These are phyloP conservation scores for Drosophila equinoxialis DNA, from an alignment of 1,140 invertebrate species.

Conservation along the genomic window DNA sequence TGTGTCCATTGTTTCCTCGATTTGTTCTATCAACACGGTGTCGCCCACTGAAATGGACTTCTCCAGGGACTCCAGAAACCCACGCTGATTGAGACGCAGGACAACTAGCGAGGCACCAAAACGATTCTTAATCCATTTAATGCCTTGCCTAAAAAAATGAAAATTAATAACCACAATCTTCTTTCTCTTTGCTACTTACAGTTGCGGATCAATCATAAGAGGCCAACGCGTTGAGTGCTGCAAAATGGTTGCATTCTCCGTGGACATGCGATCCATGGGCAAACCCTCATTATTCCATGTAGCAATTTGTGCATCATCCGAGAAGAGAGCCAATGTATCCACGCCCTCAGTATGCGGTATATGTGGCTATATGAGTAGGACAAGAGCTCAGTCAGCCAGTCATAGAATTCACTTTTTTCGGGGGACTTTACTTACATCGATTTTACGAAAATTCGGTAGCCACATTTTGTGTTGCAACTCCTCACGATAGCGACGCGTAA, in stretches of 20 bases:
- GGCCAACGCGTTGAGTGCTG: constrained; percentile 96
- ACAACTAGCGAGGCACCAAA: constrained; percentile 89
- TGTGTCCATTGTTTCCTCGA: constrained; percentile 94
- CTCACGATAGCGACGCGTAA: constrained; percentile 92
- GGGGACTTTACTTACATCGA: constrained; percentile 82
- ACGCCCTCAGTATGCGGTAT: constrained; percentile 92
- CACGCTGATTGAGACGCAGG: constrained; percentile 91
- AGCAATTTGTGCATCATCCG: constrained; percentile 95
- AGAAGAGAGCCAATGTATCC: constrained; percentile 92
- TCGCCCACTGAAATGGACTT: constrained; percentile 90
- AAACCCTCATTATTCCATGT: constrained; percentile 97
- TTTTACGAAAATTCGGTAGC: constrained; percentile 83
- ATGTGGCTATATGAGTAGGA: constrained; percentile 83
- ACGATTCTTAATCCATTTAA: constrained; percentile 98
- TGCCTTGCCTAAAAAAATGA: constrained; percentile 85
- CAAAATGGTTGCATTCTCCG: constrained; percentile 97
- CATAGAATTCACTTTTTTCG: not conserved
- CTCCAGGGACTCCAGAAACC: constrained; percentile 94
- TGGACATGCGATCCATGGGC: constrained; percentile 96
- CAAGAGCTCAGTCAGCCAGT: too few species aligned
- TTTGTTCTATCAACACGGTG: constrained; percentile 93
- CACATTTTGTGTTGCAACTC: constrained; percentile 93
- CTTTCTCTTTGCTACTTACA: constrained; percentile 68
- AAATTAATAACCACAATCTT: not conserved
- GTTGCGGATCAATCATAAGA: constrained; percentile 96